Evolutionary conservation across 1,140 invertebrate genomes (phyloP), one percentile per base, ranked within the genome.

Genomic region (Drosophila lacteicornis): DNA sequence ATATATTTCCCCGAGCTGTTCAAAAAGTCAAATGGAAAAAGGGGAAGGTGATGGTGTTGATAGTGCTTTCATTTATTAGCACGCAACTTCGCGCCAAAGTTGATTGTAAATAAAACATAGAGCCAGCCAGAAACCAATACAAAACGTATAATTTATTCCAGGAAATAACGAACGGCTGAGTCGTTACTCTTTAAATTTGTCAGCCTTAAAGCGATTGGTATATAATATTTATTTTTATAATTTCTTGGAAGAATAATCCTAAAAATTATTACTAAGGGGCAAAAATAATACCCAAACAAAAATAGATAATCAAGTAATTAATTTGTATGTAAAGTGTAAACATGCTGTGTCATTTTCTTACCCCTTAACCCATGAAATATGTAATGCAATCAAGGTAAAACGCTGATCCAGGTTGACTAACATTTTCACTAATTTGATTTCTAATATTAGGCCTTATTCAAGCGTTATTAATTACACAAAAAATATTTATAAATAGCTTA

Each of bases 101-200:
- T 76, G 1, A 30, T 46, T n/a, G 59, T 55, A 75, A 63, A 75
- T 57, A 75, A 75, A 75, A 75, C 22, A 36, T 53, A 19, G n/a
- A 43, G n/a, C 50, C 22, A 45, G 49, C 4, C n/a, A 33, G 55
- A 38, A 47, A 75, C 38, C 36, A 55, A 65, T 63, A 55, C 27
- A 46, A 67, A 33, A 15, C 8, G 30, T 17, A 27, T 46, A 13
- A 30, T 12, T 55, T 47, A 60, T 60, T 56, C 53, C 19, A 40
- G 53, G 36, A 40, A 25, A 13, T 6, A 11, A 13, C 13, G 7
- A 15, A 55, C 13, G 5, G 33, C 51, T 3, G 12, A 2, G 33
- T 9, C 4, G 22, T 40, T 40, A n/a, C 15, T 6, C 9, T 25
- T 57, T 57, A 25, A 57, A 57, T n/a, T 42, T 4, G 3, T 2